A percentile compares a stretch with the other conserved stretches of the same genome.
Conservation (phyloP, 2,113 vertebrate genomes). For the Riparia riparia region DNA sequence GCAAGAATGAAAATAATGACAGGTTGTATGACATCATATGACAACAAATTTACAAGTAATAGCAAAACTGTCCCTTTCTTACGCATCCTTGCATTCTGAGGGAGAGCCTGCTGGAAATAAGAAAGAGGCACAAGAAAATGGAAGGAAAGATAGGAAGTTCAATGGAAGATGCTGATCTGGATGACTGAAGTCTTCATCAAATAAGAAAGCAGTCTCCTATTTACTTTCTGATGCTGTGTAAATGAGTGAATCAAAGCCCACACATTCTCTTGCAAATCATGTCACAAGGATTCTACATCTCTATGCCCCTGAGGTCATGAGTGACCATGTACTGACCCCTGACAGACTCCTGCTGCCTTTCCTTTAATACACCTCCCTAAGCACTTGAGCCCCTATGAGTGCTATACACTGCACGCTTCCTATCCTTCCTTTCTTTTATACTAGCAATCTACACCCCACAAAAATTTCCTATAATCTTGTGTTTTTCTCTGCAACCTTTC, state of each 20-base stretch:
- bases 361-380: background rate
- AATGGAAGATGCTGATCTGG: background rate
- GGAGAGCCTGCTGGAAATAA: background rate
- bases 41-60: background rate
- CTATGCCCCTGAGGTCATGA: background rate
- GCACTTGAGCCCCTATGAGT: background rate
- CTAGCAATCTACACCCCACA: background rate
- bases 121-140: background rate
- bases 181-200: background rate
- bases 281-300: background rate
- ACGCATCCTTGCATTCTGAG: background rate
- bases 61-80: background rate
- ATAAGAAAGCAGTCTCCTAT: background rate
- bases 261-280: constrained; percentile 20
- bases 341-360: background rate
- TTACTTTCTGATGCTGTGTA: background rate
- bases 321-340: constrained; percentile 10
- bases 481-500: background rate
- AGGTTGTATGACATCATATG: background rate
- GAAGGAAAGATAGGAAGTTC: background rate
- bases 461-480: background rate
- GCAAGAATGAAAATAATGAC: background rate
- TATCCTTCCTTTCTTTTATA: background rate
- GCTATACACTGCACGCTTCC: background rate
- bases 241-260: background rate